Base-by-base conservation (phyloP, 2,113 vertebrate genomes). In the Pelvicachromis taeniatus region DNA sequence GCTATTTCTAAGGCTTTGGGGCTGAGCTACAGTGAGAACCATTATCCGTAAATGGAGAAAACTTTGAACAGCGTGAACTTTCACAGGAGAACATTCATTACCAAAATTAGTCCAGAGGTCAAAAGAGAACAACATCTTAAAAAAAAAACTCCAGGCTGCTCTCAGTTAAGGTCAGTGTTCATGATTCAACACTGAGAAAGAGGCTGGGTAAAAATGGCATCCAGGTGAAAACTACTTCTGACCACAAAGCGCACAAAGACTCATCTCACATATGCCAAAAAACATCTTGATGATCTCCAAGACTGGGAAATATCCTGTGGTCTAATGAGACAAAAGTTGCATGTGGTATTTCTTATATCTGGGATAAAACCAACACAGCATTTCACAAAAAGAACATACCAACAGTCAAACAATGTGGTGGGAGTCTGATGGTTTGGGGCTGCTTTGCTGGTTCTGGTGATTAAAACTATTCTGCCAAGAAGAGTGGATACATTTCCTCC, bases 401-500 rank as follows among this genome's bases (percentile, higher is more conserved):
- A 21, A 23, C 61, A 40, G 19, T 8, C 58, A 35, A 31, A 59
- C 16, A 33, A 0, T n/a, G 61, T 12, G 1, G 61, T 40, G 61
- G 0, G 1, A 65, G 61, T 65, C 33, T 14, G n/a, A 65, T 40
- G 35, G 11, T 65, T 21, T 40, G 61, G 4, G 61, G 61, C 33
- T 40, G 2, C 61, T 65, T 65, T 40, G 61, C 61, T 40, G 35
- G 2, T 65, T 65, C 61, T 14, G 61, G 11, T 40, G 16, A 9
- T 68, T 42, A 68, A 42, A 68, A 68, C 35, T 14, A 65, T 40
- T 65, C 61, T 42, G 13, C 7, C 0, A 42, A 68, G 63, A 23
- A 68, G 3, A 42, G 4, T 2, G 0, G 4, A 21, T 35, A 42
- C 8, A 16, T 0, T 13, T 42, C 63, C 63, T 68, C 38, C 63